Evolutionary conservation across 2,797 vertebrate species (phyloP).

Genomic region (Oreonectes daqikongensis): DNA sequence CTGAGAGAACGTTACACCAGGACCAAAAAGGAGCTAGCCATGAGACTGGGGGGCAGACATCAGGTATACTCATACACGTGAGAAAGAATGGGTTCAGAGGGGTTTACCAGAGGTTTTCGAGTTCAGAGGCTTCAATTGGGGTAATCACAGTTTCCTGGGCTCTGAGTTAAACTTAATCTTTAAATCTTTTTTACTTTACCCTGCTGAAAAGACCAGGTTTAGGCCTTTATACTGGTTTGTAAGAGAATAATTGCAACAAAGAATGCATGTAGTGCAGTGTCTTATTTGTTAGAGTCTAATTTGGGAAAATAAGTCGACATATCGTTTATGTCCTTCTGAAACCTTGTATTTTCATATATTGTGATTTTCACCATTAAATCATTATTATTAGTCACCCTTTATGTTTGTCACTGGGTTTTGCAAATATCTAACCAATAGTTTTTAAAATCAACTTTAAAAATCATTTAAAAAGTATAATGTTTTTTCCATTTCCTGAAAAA

Average conservation of each 20-base stretch:
- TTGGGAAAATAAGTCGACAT: not conserved
- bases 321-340: no score
- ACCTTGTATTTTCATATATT: no score
- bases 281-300: not conserved
- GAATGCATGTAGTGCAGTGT: no score
- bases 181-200: not conserved
- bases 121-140: not conserved
- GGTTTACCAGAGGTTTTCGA: no score
- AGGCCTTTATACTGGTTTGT: not conserved
- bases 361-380: no score
- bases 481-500: no score
- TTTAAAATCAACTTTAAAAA: no score
- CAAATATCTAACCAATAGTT: no score
- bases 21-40: conserved; percentile 89
- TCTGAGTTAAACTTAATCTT: not conserved
- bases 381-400: no score
- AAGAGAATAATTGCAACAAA: no score
- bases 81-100: not conserved
- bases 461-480: no score
- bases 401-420: no score
- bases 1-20: conserved; percentile 90
- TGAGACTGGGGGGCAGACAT: conserved; percentile 88
- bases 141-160: not conserved
- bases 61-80: conserved; percentile 72
- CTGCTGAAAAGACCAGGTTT: not conserved